Evolutionary conservation across 1,140 invertebrate genomes (phyloP), one percentile per base, ranked within the genome.

Genomic region (Brachystomella parvula): DNA sequence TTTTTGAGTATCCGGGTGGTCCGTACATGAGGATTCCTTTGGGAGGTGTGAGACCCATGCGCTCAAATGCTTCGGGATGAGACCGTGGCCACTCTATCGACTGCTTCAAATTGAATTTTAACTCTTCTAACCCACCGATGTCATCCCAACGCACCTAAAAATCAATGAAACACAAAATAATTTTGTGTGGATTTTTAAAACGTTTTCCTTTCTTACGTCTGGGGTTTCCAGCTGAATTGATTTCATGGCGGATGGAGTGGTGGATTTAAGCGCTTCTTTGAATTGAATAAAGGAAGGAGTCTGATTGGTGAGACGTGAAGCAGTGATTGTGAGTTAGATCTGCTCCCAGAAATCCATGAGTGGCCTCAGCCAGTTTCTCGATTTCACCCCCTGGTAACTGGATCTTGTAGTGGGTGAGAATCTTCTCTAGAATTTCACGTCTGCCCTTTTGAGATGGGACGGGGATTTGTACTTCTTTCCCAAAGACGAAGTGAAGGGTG

Each of bases 1-100:
- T 97, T 80, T 97, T 97, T 0, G 92, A 95, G 76, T 96, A 99
- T 2, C 96, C 97, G 0, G 97, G 96, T 6, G 97, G 96, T 9
- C 96, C 97, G 79, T 92, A 99, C 80, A 99, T 85, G 15, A 99
- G 79, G 3, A 99, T 86, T 1, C 97, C 96, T 74, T 89, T 89
- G 0, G 96, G 95, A 1, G 96, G 92, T 65, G 85, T 86, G 32
- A 98, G 94, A 9, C 95, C 95, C 61, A 98, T 79, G 57, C 90
- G 85, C 30, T 83, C 77, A 79, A 98, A 98, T 70, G 87, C 88
- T 72, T 97, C 92, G 0, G 92, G 87, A 78, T 96, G 85, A 72
- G 86, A 87, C 19, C 96, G 73, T 0, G 94, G 94, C 92, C 92
- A 96, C 75, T 96, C 93, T 6, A 98, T 87, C 3, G 90, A 86